Base-by-base conservation (phyloP, 2,113 vertebrate species). In the Natator depressus region DNA sequence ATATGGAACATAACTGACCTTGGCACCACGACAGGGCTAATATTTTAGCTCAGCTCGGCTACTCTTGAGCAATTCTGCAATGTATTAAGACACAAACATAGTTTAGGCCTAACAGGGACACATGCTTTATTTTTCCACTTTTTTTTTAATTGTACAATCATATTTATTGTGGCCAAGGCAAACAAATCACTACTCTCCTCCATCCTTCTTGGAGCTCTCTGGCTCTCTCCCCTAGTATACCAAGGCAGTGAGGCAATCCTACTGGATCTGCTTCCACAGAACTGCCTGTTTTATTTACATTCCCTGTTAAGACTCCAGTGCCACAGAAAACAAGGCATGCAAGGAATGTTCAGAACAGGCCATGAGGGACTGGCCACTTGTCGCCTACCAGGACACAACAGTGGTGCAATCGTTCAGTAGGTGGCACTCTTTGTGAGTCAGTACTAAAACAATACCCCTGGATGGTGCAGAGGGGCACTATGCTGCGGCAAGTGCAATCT, bases 271-370 rank as follows among this genome's bases (percentile, higher is more conserved):
- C 87, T 91, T 91, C 75, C 72, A 96, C 82, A 94, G 87, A 49
- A 95, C 35, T 89, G 91, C 78, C 54, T 90, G 54, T 81, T 95
- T 93, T 83, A 95, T 95, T 95, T 95, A 90, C 81, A 94, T 88
- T 95, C 81, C 1, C 0, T 83, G 87, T 88, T 82, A 91, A 88
- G 85, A 89, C 81, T 75, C 90, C 92, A 81, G 85, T 79, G 90
- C 81, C 92, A 83, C 93, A 87, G 79, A 95, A 91, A 94, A 92
- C 65, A 80, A 95, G 83, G 90, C 86, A 97, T 91, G 59, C 69
- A 54, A 38, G 4, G 0, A 62, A 5, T 1, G 14, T 80, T 90
- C 95, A 91, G 90, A 76, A 62, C 89, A 87, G 93, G 72, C 87
- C 79, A 85, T 1, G 57, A 95, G 69, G 87, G 92, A 54, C 79